Conservation (phyloP, 2,797 vertebrate species). For the Fistularia commersonii region DNA sequence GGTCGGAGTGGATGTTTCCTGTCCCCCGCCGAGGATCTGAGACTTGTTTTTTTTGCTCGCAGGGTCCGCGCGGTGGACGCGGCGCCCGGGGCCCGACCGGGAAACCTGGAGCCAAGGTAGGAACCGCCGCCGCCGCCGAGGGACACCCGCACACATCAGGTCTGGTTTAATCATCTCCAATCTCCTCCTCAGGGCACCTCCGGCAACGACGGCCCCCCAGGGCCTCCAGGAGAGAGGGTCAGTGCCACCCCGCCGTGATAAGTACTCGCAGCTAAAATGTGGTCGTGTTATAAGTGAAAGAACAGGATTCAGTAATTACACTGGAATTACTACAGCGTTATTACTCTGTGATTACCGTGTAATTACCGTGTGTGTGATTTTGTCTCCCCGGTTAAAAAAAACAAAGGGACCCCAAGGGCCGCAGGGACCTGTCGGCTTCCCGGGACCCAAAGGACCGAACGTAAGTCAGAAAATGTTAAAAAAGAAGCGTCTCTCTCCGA, state of each 20-base stretch:
- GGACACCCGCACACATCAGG: too few relatives aligned
- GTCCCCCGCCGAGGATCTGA: slow-evolving; percentile 6
- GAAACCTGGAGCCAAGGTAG: slow-evolving; percentile 95
- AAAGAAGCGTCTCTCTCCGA: slow-evolving; percentile 21
- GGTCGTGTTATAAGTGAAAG: not conserved
- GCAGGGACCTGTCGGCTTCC: slow-evolving; percentile 93
- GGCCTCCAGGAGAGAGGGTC: slow-evolving; percentile 95
- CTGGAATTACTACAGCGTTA: slow-evolving; percentile 3
- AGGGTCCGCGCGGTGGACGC: slow-evolving; percentile 96
- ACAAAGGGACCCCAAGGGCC: slow-evolving; percentile 96
- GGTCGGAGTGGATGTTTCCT: slow-evolving; percentile 13
- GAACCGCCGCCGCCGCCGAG: not conserved
- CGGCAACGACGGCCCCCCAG: slow-evolving; percentile 91
- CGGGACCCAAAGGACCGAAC: slow-evolving; percentile 94
- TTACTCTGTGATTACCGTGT: slow-evolving; percentile 7
- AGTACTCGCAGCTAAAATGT: slow-evolving; percentile 14
- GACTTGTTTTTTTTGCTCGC: slow-evolving; percentile 4
- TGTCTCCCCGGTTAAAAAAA: too few relatives aligned
- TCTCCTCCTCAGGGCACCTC: slow-evolving; percentile 84
- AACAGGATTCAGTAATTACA: not conserved
- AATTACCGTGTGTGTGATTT: not conserved
- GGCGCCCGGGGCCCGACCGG: slow-evolving; percentile 95
- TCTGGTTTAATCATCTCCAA: too few relatives aligned
- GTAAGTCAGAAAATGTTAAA: slow-evolving; percentile 73
- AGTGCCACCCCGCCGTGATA: slow-evolving; percentile 38